These are phyloP conservation scores for Hormiphora californensis DNA, from an alignment of 37 sponge, comb jelly and placozoan genomes.

Conservation along the genomic window DNA sequence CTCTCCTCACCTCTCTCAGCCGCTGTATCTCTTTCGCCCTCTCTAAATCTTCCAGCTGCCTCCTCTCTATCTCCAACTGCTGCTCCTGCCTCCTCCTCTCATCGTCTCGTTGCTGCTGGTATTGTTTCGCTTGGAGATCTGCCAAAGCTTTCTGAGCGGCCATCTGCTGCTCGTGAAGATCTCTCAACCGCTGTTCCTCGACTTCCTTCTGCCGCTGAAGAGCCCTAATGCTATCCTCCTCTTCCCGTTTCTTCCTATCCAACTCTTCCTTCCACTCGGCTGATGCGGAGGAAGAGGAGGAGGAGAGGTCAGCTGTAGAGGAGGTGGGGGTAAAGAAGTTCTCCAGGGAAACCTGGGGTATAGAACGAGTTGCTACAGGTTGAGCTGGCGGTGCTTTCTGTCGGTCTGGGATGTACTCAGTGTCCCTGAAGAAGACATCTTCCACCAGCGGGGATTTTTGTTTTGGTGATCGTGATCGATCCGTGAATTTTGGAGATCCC, in stretches of 20 bases:
- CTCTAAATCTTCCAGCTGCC: constrained; percentile 9
- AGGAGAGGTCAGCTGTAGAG: not conserved
- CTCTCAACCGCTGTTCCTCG: not conserved
- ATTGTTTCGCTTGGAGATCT: not conserved
- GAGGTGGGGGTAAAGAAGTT: constrained; percentile 29
- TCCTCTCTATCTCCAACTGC: not conserved
- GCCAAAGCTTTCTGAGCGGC: not conserved
- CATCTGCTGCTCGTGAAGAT: not conserved
- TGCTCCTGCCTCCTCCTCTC: not conserved
- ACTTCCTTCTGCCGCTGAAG: not conserved
- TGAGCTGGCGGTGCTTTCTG: not conserved
- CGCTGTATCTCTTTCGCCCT: constrained; percentile 9
- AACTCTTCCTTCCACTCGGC: not conserved
- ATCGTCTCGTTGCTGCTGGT: not conserved
- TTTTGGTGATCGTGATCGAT: not conserved
- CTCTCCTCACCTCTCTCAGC: not conserved
- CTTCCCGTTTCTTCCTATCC: not conserved
- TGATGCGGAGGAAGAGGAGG: not conserved
- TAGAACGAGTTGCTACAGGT: too few relatives aligned
- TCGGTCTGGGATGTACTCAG: not conserved
- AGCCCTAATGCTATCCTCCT: not conserved
- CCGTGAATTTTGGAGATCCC: too few relatives aligned
- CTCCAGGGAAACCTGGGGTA: constrained; percentile 9
- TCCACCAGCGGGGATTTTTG: not conserved
- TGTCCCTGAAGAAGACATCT: not conserved